Evolutionary conservation across 2,888 invertebrate genomes (phyloP).

Genomic region (Cheilosia vernalis): DNA sequence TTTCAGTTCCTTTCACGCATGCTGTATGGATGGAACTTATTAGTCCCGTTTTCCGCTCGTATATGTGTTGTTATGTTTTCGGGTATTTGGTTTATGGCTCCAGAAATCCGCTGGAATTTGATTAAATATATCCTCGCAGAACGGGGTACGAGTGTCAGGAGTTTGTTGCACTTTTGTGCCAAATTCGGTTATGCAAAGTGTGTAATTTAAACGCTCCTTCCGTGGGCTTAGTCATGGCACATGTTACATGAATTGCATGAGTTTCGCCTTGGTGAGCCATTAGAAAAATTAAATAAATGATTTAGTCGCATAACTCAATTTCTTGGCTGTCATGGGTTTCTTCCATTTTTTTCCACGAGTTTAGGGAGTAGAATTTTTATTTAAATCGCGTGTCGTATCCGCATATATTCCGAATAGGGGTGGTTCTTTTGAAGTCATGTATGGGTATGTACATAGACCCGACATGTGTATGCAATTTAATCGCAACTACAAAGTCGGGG

Average conservation of each 20-base stretch:
- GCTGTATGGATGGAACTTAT: conserved; percentile 53
- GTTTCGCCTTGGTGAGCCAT: conserved; percentile 46
- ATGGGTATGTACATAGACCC: neutral
- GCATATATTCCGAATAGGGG: conserved; percentile 60
- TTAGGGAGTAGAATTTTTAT: conserved; percentile 3
- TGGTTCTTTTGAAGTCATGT: conserved; percentile 44
- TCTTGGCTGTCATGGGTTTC: conserved; percentile 43
- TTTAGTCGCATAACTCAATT: conserved; percentile 66
- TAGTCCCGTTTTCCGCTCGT: conserved; percentile 61
- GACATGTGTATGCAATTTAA: conserved; percentile 68
- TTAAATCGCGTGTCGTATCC: conserved; percentile 64
- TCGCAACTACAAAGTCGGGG: conserved; percentile 37
- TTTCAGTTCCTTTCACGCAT: conserved; percentile 45
- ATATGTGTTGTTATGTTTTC: conserved; percentile 41
- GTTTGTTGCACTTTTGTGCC: conserved; percentile 73
- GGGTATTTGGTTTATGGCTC: conserved; percentile 60
- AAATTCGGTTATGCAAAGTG: conserved; percentile 52
- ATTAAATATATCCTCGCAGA: conserved; percentile 51
- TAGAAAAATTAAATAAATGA: conserved; percentile 71
- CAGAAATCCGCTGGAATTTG: conserved; percentile 55
- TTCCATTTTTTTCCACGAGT: conserved; percentile 11
- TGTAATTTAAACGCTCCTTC: conserved; percentile 29
- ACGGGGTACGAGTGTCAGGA: conserved; percentile 10
- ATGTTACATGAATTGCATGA: conserved; percentile 40
- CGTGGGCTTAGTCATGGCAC: conserved; percentile 60